phyloP scores from a whole-genome alignment of 23 tunicate genomes.

The Styela clava region DNA sequence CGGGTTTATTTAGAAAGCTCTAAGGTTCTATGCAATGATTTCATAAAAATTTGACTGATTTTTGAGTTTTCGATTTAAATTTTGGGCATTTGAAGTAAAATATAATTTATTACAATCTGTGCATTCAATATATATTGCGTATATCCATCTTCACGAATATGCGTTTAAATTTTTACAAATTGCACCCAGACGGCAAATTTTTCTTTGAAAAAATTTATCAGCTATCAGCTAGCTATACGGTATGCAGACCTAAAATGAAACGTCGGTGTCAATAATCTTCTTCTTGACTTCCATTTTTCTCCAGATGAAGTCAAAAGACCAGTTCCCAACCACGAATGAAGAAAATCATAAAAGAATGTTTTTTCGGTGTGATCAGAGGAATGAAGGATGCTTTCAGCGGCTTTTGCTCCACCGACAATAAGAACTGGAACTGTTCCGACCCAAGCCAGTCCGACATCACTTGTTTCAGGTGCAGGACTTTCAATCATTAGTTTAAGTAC shows the following conservation, averaged over 20 bases:
- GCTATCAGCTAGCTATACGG: no score
- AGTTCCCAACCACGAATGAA: slow-evolving; percentile 17
- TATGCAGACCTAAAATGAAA: slow-evolving; percentile 17
- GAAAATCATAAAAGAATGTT: slow-evolving; percentile 9
- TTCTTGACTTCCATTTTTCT: slow-evolving; percentile 14
- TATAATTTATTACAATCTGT: no score
- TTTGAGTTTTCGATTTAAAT: no score
- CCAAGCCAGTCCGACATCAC: neutral
- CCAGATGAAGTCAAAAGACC: slow-evolving; percentile 16
- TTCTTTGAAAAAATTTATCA: no score
- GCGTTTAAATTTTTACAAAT: no score
- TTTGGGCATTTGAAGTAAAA: no score
- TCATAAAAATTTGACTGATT: no score
- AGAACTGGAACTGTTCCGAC: slow-evolving; percentile 8
- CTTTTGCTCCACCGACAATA: slow-evolving; percentile 5
- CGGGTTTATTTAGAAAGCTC: no score
- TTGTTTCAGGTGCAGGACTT: neutral
- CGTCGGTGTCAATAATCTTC: slow-evolving; percentile 21
- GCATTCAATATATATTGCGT: no score
- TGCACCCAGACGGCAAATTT: no score
- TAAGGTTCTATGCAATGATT: no score
- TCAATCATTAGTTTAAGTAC: neutral
- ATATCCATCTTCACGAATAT: no score
- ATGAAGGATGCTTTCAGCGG: slow-evolving; percentile 6
- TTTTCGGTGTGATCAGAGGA: slow-evolving; percentile 9